phyloP scores from a whole-genome alignment of 1,140 invertebrate genomes.

The Ceratina calcarata region DNA sequence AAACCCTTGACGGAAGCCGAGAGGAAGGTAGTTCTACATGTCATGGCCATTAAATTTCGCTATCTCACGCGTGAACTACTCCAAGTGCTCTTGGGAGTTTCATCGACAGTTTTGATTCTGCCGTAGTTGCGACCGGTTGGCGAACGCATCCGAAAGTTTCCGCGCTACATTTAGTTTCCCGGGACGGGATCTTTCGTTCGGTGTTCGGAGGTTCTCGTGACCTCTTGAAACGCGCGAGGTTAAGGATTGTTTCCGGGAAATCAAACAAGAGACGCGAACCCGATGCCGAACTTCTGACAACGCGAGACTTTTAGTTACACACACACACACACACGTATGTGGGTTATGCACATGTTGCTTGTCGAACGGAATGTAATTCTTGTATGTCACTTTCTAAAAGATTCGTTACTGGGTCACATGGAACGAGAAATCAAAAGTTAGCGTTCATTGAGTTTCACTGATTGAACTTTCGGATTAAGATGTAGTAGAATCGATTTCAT shows the following conservation, averaged over 20 bases:
- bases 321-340: neutral
- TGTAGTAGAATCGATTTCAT: too few relatives aligned
- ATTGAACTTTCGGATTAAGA: too few relatives aligned
- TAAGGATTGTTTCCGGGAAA: neutral
- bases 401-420: too few relatives aligned
- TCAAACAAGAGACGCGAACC: conserved; percentile 17
- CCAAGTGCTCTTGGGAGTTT: conserved; percentile 15
- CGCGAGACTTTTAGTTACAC: neutral
- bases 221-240: neutral
- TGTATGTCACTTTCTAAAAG: too few relatives aligned
- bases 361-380: too few relatives aligned
- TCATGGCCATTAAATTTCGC: neutral
- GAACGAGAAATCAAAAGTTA: too few relatives aligned
- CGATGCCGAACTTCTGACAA: conserved; percentile 5
- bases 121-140: conserved; percentile 36
- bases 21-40: conserved; percentile 27
- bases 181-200: conserved; percentile 25
- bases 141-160: conserved; percentile 47
- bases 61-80: conserved; percentile 33
- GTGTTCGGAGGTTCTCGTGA: neutral
- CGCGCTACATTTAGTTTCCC: neutral
- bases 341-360: too few relatives aligned
- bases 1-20: conserved; percentile 36
- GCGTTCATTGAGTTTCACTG: too few relatives aligned
- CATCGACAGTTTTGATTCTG: conserved; percentile 58